phyloP scores from a whole-genome alignment of 2,113 vertebrate genomes.

The Cisticola juncidis region DNA sequence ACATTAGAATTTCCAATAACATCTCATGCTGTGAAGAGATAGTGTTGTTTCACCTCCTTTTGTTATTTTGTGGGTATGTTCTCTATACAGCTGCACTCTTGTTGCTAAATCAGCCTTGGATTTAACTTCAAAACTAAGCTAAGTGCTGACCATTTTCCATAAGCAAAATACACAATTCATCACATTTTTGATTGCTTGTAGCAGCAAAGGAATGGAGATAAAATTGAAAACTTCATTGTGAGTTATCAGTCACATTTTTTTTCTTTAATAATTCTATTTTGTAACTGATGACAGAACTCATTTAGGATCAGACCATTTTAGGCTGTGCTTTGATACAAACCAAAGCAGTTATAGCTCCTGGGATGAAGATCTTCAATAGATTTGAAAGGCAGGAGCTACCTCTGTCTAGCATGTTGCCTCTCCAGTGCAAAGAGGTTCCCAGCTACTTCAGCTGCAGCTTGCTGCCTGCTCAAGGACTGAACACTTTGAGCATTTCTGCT shows the following conservation, averaged over 20 bases:
- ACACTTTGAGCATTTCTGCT: neutral
- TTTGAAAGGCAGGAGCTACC: neutral
- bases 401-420: neutral
- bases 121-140: neutral
- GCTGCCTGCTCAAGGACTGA: neutral
- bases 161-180: constrained; percentile 37
- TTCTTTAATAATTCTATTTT: neutral
- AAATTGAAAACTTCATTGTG: constrained; percentile 25
- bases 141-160: neutral
- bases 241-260: neutral
- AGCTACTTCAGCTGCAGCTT: neutral
- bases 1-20: neutral
- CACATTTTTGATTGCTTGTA: neutral
- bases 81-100: neutral
- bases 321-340: neutral
- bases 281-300: neutral
- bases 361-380: neutral
- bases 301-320: neutral
- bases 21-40: neutral
- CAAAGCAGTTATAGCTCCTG: neutral
- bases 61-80: neutral
- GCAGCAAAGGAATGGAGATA: constrained; percentile 15
- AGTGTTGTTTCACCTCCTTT: neutral
- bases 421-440: neutral
- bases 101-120: neutral